Base-by-base conservation (phyloP, 2,888 invertebrate species). In the Drosophila barbarae region DNA sequence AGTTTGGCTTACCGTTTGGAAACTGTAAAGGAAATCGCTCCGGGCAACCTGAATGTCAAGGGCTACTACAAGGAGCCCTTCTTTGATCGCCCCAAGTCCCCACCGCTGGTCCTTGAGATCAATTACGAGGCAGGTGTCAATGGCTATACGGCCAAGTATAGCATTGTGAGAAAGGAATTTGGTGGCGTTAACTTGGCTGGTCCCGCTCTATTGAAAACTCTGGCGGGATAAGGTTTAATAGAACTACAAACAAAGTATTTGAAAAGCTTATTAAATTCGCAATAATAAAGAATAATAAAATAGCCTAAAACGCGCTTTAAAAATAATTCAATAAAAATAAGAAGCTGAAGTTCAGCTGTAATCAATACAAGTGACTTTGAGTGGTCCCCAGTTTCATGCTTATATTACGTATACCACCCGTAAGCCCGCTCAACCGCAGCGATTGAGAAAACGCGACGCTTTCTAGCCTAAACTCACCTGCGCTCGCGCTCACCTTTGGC, bases 391-490 rank as follows among this genome's bases (percentile, higher is more conserved):
- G 30, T 36, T 58, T 36, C 35, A 47, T 59, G 28, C 39, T 42
- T 44, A 41, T 9, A 63, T 46, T 35, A 42, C 35, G 38, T 47
- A 52, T 35, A 50, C 36, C 12, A 42, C 47, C 55, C 26, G 32
- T 23, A 57, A 35, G 35, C 50, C 64, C 44, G 65, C 53, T 57
- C 49, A 46, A 71, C 58, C 57, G 64, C 46, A 49, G 44, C 64
- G 49, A 36, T 60, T 35, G 36, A 53, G 26, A 64, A 66, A 53
- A 44, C 35, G 36, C 50, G 35, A 30, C 47, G 52, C 71, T 81
- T 78, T 81, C 82, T 44, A 75, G 70, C 56, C 41, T 23, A 58
- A 35, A 42, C 52, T 47, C 70, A 49, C 63, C 61, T 67, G 32
- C 5, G 41, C 39, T 15, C 44, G 15, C 41, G n/a, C 38, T n/a